Evolutionary conservation across 2,113 vertebrate species (phyloP).

Genomic region (Anthoscopus minutus): DNA sequence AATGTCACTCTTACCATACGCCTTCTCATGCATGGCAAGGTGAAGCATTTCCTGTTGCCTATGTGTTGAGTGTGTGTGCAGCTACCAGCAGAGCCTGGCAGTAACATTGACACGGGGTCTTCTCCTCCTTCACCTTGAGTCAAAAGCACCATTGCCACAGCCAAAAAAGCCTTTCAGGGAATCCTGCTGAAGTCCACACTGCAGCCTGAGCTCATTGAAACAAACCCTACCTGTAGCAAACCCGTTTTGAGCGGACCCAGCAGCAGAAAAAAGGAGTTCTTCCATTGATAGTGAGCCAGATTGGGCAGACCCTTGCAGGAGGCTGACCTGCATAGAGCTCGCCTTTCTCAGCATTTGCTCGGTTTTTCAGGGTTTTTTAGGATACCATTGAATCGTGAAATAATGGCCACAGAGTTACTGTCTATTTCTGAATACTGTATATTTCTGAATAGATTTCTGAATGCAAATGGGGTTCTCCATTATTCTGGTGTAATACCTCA

Average conservation of each 20-base stretch:
- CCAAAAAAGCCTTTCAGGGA: background rate
- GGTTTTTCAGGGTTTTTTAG: background rate
- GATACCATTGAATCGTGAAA: background rate
- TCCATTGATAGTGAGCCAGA: background rate
- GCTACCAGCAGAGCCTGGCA: background rate
- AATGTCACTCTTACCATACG: slow-evolving; percentile 87
- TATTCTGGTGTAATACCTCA: background rate
- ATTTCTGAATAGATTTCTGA: background rate
- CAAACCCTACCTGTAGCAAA: background rate
- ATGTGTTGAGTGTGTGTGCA: background rate
- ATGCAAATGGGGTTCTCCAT: background rate
- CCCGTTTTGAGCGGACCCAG: background rate
- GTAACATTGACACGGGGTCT: background rate
- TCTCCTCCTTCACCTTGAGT: background rate
- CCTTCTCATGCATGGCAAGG: slow-evolving; percentile 92
- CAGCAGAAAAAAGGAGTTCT: background rate
- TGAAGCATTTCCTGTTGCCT: slow-evolving; percentile 57
- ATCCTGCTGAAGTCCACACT: background rate
- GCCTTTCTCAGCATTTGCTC: background rate
- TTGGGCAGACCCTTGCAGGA: background rate
- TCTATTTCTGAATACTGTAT: background rate
- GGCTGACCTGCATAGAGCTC: background rate
- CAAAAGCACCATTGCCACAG: background rate
- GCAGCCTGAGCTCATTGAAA: background rate
- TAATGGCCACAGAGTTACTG: background rate